These are phyloP conservation scores for Melipona quadrifasciata DNA, from an alignment of 1,140 invertebrate genomes.

Conservation along the genomic window DNA sequence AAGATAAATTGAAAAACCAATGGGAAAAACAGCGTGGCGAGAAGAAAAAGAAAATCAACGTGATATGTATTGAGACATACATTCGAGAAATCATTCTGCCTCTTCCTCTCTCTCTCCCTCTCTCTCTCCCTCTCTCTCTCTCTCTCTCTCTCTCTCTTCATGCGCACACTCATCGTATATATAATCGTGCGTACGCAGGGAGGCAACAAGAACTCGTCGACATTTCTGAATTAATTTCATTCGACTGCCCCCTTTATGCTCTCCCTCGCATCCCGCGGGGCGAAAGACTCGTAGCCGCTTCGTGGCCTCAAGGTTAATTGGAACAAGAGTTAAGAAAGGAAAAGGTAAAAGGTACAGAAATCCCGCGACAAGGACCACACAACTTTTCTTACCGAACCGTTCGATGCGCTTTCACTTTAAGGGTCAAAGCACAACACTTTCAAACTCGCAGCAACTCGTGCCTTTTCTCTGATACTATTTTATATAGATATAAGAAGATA, in stretches of 20 bases:
- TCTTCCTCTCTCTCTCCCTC: too few species aligned
- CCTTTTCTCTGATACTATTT: not conserved
- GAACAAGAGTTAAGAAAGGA: constrained; percentile 66
- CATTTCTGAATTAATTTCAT: constrained; percentile 76
- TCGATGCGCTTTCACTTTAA: not conserved
- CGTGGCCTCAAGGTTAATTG: constrained; percentile 74
- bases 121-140: not conserved
- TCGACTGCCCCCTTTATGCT: constrained; percentile 75
- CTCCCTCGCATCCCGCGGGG: constrained; percentile 61
- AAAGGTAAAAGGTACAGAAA: constrained; percentile 27
- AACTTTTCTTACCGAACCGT: constrained; percentile 27
- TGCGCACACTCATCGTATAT: constrained; percentile 16
- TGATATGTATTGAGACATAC: not conserved
- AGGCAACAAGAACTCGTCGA: constrained; percentile 62
- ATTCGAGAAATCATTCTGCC: not conserved
- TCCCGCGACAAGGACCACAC: constrained; percentile 16
- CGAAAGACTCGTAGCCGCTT: constrained; percentile 58
- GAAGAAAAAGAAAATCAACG: not conserved
- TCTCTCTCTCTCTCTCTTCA: not conserved
- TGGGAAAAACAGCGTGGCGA: not conserved
- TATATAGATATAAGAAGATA: not conserved
- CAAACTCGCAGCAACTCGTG: not conserved
- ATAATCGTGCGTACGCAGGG: constrained; percentile 47
- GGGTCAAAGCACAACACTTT: not conserved
- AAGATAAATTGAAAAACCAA: not conserved